Conservation (phyloP, 2,888 invertebrate species). For the Phengaris alcon region DNA sequence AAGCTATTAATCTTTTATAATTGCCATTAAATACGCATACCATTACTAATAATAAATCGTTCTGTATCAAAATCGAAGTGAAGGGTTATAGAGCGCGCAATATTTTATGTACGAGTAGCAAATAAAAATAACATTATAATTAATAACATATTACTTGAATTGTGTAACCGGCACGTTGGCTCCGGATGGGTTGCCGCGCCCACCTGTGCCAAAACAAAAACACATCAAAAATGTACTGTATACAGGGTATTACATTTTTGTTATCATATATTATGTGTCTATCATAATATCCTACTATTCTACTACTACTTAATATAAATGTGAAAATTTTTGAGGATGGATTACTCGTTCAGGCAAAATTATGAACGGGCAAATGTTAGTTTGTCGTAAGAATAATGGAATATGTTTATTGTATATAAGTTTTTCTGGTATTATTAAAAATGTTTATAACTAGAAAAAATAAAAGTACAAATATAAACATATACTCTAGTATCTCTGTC, state of each 20-base stretch:
- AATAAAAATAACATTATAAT: conserved; percentile 29
- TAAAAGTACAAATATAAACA: too few relatives aligned
- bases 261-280: not conserved
- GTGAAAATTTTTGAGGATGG: too few relatives aligned
- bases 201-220: conserved; percentile 29
- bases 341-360: too few relatives aligned
- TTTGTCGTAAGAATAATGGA: too few relatives aligned
- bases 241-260: conserved; percentile 6
- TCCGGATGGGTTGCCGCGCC: conserved; percentile 22
- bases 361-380: too few relatives aligned
- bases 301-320: too few relatives aligned
- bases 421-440: too few relatives aligned
- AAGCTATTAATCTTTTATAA: not conserved
- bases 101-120: conserved; percentile 7
- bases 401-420: too few relatives aligned
- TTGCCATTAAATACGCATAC: conserved; percentile 9
- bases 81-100: not conserved
- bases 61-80: conserved; percentile 11
- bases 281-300: too few relatives aligned
- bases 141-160: conserved; percentile 27
- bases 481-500: too few relatives aligned
- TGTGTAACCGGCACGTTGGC: conserved; percentile 1
- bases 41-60: conserved; percentile 12
- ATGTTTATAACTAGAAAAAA: too few relatives aligned
- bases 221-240: not conserved